Evolutionary conservation across 2,797 vertebrate species (phyloP).

Genomic region (Pangasius djambal): DNA sequence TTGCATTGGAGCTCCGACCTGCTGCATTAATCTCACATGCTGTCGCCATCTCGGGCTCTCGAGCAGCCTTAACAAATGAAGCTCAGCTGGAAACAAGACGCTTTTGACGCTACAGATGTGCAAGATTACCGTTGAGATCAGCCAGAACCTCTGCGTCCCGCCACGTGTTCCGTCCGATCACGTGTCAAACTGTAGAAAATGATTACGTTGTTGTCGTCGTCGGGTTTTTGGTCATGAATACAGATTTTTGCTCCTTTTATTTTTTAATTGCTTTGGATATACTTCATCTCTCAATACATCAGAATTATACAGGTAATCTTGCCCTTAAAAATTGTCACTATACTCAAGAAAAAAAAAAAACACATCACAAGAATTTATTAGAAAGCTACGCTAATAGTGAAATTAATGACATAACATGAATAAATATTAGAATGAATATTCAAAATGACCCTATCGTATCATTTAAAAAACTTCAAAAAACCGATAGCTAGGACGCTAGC

Average conservation of each 20-base stretch:
- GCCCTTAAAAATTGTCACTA: not conserved
- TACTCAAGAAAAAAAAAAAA: not conserved
- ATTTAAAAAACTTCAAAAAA: too few relatives aligned
- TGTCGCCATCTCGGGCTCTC: slow-evolving; percentile 16
- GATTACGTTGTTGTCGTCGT: too few relatives aligned
- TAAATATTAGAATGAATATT: too few relatives aligned
- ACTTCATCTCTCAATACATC: not conserved
- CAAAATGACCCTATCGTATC: too few relatives aligned
- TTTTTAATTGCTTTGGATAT: not conserved
- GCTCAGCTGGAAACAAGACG: slow-evolving; percentile 19
- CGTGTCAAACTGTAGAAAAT: not conserved
- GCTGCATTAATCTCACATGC: slow-evolving; percentile 55
- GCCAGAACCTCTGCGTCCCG: not conserved
- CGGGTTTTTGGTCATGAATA: not conserved
- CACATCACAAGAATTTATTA: not conserved
- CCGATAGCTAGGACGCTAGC: too few relatives aligned
- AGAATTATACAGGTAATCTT: not conserved
- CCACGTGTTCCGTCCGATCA: not conserved
- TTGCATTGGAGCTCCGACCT: slow-evolving; percentile 30
- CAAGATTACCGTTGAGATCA: not conserved
- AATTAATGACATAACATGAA: not conserved
- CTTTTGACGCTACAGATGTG: too few relatives aligned
- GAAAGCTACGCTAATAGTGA: not conserved
- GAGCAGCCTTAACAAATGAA: slow-evolving; percentile 45
- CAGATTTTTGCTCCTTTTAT: too few relatives aligned